Percentiles rank a stretch among this genome's conserved stretches.
phyloP scores from a whole-genome alignment of 1,140 invertebrate genomes.

The Drosophila pruinosa region DNA sequence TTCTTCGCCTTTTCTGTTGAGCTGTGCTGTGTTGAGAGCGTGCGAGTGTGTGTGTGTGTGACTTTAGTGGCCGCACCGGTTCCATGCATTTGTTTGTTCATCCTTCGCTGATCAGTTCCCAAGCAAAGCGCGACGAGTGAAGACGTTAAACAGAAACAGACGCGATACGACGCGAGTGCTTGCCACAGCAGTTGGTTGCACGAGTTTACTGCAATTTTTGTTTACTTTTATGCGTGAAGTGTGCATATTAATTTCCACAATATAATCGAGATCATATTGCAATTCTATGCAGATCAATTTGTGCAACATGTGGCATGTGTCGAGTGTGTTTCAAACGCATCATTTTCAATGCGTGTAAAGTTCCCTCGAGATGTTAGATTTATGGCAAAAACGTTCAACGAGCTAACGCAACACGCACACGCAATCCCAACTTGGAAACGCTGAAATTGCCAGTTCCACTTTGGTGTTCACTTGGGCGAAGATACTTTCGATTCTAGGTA shows the following conservation, averaged over 20 bases:
- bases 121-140: conserved; percentile 27
- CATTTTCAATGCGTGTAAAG: not conserved
- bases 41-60: not conserved
- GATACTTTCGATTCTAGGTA: not conserved
- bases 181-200: not conserved
- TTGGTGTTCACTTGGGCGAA: not conserved
- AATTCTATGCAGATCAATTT: not conserved
- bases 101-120: conserved; percentile 26
- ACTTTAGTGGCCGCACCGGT: conserved; percentile 33
- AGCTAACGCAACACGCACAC: conserved; percentile 3
- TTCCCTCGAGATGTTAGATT: not conserved
- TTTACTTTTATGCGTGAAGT: conserved; percentile 7
- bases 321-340: not conserved
- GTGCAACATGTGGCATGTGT: not conserved
- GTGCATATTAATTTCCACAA: not conserved
- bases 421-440: not conserved
- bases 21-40: not conserved
- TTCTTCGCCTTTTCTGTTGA: not conserved
- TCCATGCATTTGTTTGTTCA: conserved; percentile 20
- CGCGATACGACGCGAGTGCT: not conserved
- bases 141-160: conserved; percentile 10
- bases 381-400: conserved; percentile 7
- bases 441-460: not conserved
- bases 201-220: not conserved
- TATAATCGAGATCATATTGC: not conserved